A percentile compares a stretch with the other conserved stretches of the same genome.
These are phyloP conservation scores for Indicator indicator DNA, from an alignment of 2,113 vertebrate genomes.

Conservation along the genomic window DNA sequence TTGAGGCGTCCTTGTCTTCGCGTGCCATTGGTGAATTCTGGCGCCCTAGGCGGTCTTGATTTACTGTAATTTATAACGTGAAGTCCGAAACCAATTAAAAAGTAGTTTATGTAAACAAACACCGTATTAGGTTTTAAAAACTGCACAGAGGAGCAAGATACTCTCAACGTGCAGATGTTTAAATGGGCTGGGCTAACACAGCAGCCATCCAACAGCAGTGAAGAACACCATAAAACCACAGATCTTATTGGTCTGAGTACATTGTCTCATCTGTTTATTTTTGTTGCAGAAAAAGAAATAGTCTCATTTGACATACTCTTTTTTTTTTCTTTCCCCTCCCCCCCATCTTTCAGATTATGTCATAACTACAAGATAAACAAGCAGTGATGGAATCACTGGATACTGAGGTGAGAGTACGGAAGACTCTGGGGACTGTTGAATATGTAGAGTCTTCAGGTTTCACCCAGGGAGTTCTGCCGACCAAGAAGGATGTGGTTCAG, in stretches of 20 bases:
- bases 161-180: neutral
- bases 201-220: neutral
- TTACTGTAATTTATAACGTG: neutral
- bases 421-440: slow-evolving; percentile 68
- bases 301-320: neutral
- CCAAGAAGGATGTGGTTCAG: slow-evolving; percentile 73
- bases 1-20: accelerated
- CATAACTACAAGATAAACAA: neutral
- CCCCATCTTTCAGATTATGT: slow-evolving; percentile 28
- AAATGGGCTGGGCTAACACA: neutral
- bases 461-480: slow-evolving; percentile 62
- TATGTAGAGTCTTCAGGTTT: slow-evolving; percentile 67
- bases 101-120: neutral
- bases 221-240: neutral
- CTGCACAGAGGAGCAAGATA: neutral
- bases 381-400: slow-evolving; percentile 69
- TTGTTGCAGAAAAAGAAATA: neutral
- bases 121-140: neutral
- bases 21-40: neutral
- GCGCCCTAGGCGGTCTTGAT: neutral
- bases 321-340: too few relatives aligned
- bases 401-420: slow-evolving; percentile 55
- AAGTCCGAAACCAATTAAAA: neutral
- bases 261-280: neutral
- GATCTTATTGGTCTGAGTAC: neutral